A percentile compares a stretch with the other conserved stretches of the same genome.
Conservation (phyloP, 2,113 vertebrate genomes). For the Thalassoma bifasciatum region DNA sequence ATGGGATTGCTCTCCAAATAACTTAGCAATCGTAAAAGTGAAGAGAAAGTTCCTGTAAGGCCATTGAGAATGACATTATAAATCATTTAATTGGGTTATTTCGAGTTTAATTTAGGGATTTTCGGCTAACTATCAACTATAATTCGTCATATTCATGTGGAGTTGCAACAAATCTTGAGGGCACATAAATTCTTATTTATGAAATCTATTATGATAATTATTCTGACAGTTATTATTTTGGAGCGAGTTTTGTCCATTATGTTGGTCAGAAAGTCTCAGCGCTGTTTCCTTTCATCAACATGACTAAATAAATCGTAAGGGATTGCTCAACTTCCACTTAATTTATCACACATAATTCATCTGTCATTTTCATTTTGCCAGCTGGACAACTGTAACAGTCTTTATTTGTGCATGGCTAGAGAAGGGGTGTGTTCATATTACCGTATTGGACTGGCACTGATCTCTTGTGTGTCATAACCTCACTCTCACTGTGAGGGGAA, state of each 20-base stretch:
- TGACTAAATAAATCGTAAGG: conserved; percentile 15
- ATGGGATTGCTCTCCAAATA: too few relatives aligned
- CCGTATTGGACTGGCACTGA: conserved; percentile 59
- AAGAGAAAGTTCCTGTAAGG: too few relatives aligned
- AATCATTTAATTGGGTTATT: too few relatives aligned
- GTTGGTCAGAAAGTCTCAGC: conserved; percentile 1
- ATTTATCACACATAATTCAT: conserved; percentile 26
- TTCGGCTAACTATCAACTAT: too few relatives aligned
- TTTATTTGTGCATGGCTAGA: conserved; percentile 26
- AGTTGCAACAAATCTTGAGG: conserved; percentile 2
- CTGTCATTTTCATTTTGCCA: conserved; percentile 34
- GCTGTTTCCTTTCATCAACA: conserved; percentile 23
- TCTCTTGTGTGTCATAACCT: conserved; percentile 70
- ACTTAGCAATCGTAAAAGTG: too few relatives aligned
- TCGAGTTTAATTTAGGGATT: too few relatives aligned
- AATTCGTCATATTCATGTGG: neutral
- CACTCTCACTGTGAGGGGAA: conserved; percentile 65
- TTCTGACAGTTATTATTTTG: conserved; percentile 3
- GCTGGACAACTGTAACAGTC: conserved; percentile 33
- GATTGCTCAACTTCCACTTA: conserved; percentile 8
- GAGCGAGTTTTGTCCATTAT: neutral
- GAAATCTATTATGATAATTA: conserved; percentile 12
- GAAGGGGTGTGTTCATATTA: conserved; percentile 54
- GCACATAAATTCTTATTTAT: conserved; percentile 17
- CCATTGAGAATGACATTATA: too few relatives aligned